Evolutionary conservation across 1,140 invertebrate genomes (phyloP).

Genomic region (Eurytemora carolleeae): DNA sequence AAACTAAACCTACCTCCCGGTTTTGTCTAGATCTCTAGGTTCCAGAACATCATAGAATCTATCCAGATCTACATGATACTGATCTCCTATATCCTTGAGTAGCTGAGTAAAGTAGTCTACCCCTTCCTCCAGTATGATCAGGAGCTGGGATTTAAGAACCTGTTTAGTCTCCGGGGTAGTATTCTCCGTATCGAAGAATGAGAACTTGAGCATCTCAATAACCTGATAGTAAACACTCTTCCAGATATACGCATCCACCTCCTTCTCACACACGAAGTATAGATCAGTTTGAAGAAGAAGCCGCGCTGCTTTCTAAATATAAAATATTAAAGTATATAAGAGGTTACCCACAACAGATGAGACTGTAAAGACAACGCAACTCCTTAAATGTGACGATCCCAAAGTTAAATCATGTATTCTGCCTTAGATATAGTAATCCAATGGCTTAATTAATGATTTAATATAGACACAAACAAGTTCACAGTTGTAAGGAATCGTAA

Average conservation of each 20-base stretch:
- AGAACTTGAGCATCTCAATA: not conserved
- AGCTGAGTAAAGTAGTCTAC: not conserved
- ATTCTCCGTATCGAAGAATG: not conserved
- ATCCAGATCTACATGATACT: conserved; percentile 4
- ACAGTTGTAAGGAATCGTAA: too few relatives aligned
- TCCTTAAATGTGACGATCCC: too few relatives aligned
- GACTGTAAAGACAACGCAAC: too few relatives aligned
- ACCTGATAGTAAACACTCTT: conserved; percentile 3
- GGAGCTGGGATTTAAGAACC: not conserved
- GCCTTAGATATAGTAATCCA: too few relatives aligned
- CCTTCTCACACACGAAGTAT: not conserved
- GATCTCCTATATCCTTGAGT: not conserved
- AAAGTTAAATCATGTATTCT: too few relatives aligned
- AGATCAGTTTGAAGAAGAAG: conserved; percentile 2
- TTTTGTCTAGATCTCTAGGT: not conserved
- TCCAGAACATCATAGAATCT: conserved; percentile 6
- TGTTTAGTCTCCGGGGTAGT: not conserved
- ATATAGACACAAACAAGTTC: too few relatives aligned
- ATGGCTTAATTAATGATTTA: too few relatives aligned
- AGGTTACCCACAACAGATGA: too few relatives aligned
- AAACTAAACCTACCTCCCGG: too few relatives aligned
- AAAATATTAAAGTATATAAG: too few relatives aligned
- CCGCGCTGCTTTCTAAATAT: not conserved
- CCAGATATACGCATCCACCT: conserved; percentile 9
- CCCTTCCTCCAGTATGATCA: conserved; percentile 6